Evolutionary conservation across 2,797 vertebrate genomes (phyloP).

Genomic region (Hydrolagus colliei): DNA sequence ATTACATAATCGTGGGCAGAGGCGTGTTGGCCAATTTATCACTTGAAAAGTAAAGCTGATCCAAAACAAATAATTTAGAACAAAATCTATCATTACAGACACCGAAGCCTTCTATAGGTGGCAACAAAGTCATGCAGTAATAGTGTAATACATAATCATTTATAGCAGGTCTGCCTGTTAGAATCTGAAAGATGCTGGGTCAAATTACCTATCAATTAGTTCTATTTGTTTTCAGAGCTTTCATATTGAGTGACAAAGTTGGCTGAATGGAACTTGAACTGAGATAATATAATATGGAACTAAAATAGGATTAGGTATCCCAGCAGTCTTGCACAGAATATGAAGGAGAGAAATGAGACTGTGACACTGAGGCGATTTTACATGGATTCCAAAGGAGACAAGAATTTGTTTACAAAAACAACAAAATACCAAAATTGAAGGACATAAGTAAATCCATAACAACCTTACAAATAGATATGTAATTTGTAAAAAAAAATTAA

Average conservation of each 20-base stretch:
- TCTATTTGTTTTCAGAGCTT: neutral
- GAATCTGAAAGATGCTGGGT: neutral
- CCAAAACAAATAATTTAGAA: neutral
- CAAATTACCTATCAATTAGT: neutral
- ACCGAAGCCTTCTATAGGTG: neutral
- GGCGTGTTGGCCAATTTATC: neutral
- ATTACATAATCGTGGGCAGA: neutral
- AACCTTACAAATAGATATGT: too few species aligned
- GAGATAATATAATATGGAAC: too few species aligned
- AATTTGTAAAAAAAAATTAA: too few species aligned
- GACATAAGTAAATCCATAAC: too few species aligned
- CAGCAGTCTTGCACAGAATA: too few species aligned
- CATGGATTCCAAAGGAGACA: too few species aligned
- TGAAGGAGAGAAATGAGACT: too few species aligned
- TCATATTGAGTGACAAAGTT: neutral
- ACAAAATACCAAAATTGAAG: too few species aligned
- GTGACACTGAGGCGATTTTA: too few species aligned
- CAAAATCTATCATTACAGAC: neutral
- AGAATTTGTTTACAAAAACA: too few species aligned
- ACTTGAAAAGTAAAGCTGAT: neutral
- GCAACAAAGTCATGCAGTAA: neutral
- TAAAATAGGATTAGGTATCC: too few species aligned
- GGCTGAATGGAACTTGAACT: neutral
- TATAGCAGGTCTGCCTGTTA: neutral
- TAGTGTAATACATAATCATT: neutral